A percentile compares a stretch with the other conserved stretches of the same genome.
Evolutionary conservation across 2,888 invertebrate genomes (phyloP).

Genomic region (Anarsia innoxiella): DNA sequence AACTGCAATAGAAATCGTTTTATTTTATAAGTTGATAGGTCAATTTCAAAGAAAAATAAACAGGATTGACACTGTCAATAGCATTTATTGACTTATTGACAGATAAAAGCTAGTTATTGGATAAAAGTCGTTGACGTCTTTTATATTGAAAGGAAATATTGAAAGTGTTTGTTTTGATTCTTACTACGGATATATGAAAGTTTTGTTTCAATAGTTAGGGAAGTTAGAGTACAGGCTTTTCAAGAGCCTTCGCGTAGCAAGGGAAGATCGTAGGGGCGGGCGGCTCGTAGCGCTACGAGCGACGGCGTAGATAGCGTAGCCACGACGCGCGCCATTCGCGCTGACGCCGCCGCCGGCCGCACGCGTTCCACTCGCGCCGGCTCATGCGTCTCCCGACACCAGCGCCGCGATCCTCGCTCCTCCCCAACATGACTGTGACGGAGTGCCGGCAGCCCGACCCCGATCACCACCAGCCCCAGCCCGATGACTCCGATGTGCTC

Average conservation of each 20-base stretch:
- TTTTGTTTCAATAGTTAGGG: too few species aligned
- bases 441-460: constrained; percentile 50
- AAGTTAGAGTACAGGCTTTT: background rate
- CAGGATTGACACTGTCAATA: too few species aligned
- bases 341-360: constrained; percentile 67
- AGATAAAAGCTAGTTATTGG: too few species aligned
- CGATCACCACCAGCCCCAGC: constrained; percentile 31
- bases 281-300: constrained; percentile 52
- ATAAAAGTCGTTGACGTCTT: too few species aligned
- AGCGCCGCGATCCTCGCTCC: constrained; percentile 15
- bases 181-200: too few species aligned
- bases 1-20: too few species aligned
- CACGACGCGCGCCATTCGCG: constrained; percentile 63
- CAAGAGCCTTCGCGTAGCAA: constrained; percentile 22
- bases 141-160: too few species aligned
- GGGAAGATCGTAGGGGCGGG: constrained; percentile 43
- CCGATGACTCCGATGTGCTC: constrained; percentile 56
- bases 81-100: too few species aligned
- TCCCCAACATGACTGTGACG: constrained; percentile 61
- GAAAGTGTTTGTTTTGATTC: too few species aligned
- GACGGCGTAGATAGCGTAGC: constrained; percentile 48
- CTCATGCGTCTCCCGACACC: constrained; percentile 57
- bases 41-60: too few species aligned
- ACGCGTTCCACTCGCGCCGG: constrained; percentile 58
- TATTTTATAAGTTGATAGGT: too few species aligned